Evolutionary conservation across 2,797 vertebrate genomes (phyloP).

Genomic region (Varecia variegata): DNA sequence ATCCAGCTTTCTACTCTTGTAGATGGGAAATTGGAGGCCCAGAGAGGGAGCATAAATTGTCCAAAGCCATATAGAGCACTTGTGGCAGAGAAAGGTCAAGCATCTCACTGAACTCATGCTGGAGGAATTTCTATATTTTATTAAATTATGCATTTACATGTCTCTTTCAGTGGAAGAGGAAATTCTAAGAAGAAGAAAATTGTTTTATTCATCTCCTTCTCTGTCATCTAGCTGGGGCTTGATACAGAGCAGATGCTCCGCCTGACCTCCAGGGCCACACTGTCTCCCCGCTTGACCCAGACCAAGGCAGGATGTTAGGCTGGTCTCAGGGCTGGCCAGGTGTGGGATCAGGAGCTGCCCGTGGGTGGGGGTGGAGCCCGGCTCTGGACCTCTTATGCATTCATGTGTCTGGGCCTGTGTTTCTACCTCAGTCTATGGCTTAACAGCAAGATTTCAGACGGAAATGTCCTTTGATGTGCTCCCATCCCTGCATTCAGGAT

Average conservation of each 20-base stretch:
- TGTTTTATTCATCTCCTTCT: background rate
- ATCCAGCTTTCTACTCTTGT: background rate
- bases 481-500: background rate
- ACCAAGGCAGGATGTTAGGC: background rate
- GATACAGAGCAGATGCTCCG: background rate
- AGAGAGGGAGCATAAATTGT: background rate
- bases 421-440: background rate
- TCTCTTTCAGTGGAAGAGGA: slow-evolving; percentile 36
- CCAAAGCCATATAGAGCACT: background rate
- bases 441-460: background rate
- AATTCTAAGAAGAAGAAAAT: slow-evolving; percentile 42
- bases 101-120: slow-evolving; percentile 29
- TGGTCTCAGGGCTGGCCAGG: background rate
- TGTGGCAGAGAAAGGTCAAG: slow-evolving; percentile 26
- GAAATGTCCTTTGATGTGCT: background rate
- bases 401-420: background rate
- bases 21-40: background rate
- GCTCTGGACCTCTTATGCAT: background rate
- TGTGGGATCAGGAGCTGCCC: background rate
- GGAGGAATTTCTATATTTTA: slow-evolving; percentile 30
- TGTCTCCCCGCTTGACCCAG: background rate
- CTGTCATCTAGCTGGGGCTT: background rate
- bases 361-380: too few species aligned
- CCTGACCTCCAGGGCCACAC: background rate
- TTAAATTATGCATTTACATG: slow-evolving; percentile 42